phyloP scores from a whole-genome alignment of 53 echinoderm and acorn worm genomes.

The Hippasteria phrygiana region DNA sequence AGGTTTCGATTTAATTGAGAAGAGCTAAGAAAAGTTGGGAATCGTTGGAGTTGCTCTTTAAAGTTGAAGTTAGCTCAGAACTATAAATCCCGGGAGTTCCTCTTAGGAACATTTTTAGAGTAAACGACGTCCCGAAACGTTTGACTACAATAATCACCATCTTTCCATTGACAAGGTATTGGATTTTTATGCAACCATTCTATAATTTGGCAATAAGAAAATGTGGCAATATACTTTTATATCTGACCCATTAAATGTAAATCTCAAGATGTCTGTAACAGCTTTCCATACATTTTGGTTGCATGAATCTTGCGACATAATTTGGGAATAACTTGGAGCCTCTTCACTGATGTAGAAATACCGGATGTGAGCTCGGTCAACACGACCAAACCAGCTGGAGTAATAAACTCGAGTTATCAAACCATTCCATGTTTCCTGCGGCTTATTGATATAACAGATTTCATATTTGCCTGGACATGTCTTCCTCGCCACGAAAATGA shows the following conservation, averaged over 20 bases:
- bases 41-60: too few relatives aligned
- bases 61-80: too few relatives aligned
- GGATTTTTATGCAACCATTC: too few relatives aligned
- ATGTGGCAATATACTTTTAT: too few relatives aligned
- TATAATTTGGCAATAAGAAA: too few relatives aligned
- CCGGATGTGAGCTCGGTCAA: background rate
- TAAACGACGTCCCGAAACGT: too few relatives aligned
- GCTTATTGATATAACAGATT: background rate
- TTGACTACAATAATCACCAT: too few relatives aligned
- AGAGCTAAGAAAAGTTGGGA: too few relatives aligned
- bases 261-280: background rate
- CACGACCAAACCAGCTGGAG: constrained; percentile 22
- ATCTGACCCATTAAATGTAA: background rate
- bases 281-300: too few relatives aligned
- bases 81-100: background rate
- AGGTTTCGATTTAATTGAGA: too few relatives aligned
- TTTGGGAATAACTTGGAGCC: background rate
- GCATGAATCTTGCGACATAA: background rate
- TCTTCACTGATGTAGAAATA: background rate
- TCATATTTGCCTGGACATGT: background rate
- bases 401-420: constrained; percentile 47
- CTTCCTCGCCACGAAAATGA: background rate
- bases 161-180: too few relatives aligned
- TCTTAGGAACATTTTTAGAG: background rate
- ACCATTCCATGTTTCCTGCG: background rate